Percentiles rank a stretch among this genome's conserved stretches.
Conservation (phyloP, 2,797 vertebrate genomes). For the Hydrolagus colliei region DNA sequence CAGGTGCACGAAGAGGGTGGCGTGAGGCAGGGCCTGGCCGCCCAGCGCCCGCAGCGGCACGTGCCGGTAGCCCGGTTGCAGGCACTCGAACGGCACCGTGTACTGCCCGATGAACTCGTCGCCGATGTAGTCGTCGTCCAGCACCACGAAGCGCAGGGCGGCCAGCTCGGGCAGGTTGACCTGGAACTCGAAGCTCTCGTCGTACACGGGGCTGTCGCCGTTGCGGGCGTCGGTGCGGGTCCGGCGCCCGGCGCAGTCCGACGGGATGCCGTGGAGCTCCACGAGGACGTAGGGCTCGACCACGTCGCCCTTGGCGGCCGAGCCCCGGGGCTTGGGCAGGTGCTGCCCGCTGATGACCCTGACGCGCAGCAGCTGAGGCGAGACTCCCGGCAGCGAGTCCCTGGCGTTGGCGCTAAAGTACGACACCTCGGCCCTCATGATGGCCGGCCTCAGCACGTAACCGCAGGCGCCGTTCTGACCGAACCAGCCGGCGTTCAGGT, state of each 20-base stretch:
- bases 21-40: conserved; percentile 76
- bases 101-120: conserved; percentile 91
- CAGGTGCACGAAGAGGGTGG: conserved; percentile 79
- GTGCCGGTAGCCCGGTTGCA: conserved; percentile 81
- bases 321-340: conserved; percentile 81
- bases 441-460: conserved; percentile 79
- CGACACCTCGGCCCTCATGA: conserved; percentile 90
- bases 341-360: conserved; percentile 90
- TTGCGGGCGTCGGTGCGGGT: conserved; percentile 83
- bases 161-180: conserved; percentile 84
- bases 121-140: conserved; percentile 85
- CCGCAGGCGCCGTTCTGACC: conserved; percentile 82
- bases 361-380: conserved; percentile 81
- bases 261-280: conserved; percentile 83
- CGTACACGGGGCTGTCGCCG: conserved; percentile 82
- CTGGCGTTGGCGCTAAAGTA: conserved; percentile 86
- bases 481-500: conserved; percentile 83
- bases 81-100: conserved; percentile 85
- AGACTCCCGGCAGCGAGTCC: conserved; percentile 79
- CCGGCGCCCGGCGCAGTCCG: conserved; percentile 81
- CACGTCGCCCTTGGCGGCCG: conserved; percentile 82
- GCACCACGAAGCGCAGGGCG: conserved; percentile 75
- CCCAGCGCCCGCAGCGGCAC: conserved; percentile 78
- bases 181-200: conserved; percentile 88
- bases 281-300: conserved; percentile 86